Base-by-base conservation (phyloP, 37 sponge, comb jelly and placozoan species). In the Theonella swinhoei region DNA sequence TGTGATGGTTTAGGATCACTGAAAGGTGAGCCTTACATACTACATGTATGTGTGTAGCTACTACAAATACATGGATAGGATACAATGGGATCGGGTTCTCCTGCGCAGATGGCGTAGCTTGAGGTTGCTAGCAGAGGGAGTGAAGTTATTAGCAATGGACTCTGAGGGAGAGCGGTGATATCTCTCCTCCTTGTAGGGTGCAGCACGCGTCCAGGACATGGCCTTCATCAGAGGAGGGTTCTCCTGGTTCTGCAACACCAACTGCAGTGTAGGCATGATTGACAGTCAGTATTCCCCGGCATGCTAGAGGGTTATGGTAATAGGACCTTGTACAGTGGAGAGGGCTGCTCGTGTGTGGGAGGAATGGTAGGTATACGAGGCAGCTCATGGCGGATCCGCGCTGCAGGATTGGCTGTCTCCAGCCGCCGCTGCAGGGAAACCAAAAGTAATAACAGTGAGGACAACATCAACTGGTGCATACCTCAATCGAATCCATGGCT, bases 91-190 rank as follows among this genome's bases (percentile, higher is more conserved):
- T 67, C 61, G 78, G 4, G 85, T 83, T 68, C 85, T 74, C 70
- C 54, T 94, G 72, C 80, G 41, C n/a, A 96, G 65, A 17, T 58
- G 31, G 36, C 75, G 88, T 3, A 97, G 85, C 81, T 90, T 94
- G 72, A 97, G 88, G 78, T 92, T 77, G 72, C 70, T 82, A 22
- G 92, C 91, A 22, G 86, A 65, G 30, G 98, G 98, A 25, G 98
- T 87, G 78, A 80, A 97, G 75, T 95, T 95, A 83, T 97, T 97
- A 19, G 91, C 98, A 69, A 97, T 97, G 72, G 93, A 95, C 77
- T 97, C 95, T 43, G 93, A 91, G 0, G 98, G 98, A 2, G 91
- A 71, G n/a, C 98, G 82, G 70, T 91, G 90, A 39, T 84, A 80
- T 74, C 62, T 90, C 79, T 95, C 91, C 63, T 97, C 98, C 70